These are phyloP conservation scores for Dendrolimus pini DNA, from an alignment of 2,888 invertebrate genomes.

Conservation along the genomic window DNA sequence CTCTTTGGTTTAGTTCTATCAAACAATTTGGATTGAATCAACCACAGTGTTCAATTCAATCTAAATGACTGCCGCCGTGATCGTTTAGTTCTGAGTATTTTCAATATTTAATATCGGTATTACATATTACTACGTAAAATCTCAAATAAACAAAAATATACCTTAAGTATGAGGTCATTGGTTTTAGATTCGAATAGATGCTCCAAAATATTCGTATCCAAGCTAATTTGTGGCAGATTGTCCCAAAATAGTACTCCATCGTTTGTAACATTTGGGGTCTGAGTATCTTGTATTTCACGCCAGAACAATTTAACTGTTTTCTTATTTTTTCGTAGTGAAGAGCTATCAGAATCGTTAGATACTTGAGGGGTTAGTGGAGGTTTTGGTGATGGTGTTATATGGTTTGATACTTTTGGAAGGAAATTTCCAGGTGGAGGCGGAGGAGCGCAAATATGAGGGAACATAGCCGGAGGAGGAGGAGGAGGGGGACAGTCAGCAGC, in stretches of 20 bases:
- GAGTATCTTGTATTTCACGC: constrained; percentile 93
- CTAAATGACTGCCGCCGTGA: too few relatives aligned
- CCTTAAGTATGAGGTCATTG: constrained; percentile 96
- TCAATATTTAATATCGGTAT: too few relatives aligned
- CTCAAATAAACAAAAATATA: constrained; percentile 11
- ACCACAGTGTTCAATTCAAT: too few relatives aligned
- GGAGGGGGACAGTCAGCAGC: constrained; percentile 85
- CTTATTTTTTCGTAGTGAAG: constrained; percentile 88
- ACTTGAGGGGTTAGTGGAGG: constrained; percentile 45
- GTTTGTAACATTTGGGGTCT: constrained; percentile 73
- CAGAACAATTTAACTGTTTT: constrained; percentile 99
- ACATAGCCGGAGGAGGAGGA: constrained; percentile 81
- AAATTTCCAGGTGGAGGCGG: constrained; percentile 72
- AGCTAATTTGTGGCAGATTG: constrained; percentile 86
- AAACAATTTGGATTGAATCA: too few relatives aligned
- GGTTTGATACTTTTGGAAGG: constrained; percentile 15
- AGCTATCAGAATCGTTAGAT: constrained; percentile 58
- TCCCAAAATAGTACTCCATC: constrained; percentile 92
- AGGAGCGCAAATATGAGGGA: constrained; percentile 62
- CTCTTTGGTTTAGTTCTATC: too few relatives aligned
- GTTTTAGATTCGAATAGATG: constrained; percentile 97
- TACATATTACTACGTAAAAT: too few relatives aligned
- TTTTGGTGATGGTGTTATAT: constrained; percentile 41
- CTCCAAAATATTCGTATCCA: constrained; percentile 95
- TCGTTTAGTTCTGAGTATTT: too few relatives aligned